Evolutionary conservation across 2,888 invertebrate species (phyloP).

Genomic region (Cephonodes hylas): DNA sequence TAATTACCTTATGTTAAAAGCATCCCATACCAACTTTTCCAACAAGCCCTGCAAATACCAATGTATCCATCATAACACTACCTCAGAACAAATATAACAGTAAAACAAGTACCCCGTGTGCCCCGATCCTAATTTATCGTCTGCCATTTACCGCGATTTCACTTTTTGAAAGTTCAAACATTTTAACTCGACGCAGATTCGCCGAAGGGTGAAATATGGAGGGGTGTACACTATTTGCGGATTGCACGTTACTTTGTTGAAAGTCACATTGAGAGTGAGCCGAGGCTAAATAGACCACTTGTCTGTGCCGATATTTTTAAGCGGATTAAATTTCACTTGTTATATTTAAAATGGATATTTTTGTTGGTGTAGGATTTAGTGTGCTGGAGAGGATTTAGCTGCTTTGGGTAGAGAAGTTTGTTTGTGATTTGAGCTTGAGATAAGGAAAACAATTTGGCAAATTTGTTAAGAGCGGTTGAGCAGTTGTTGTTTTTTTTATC

Average conservation of each 20-base stretch:
- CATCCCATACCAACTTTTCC: no score
- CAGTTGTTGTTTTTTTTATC: no score
- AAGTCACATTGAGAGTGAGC: conserved; percentile 42
- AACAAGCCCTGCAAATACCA: no score
- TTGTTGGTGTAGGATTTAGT: background rate
- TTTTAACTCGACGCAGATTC: conserved; percentile 50
- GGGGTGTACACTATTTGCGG: conserved; percentile 59
- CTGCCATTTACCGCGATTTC: conserved; percentile 31
- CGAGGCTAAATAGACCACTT: conserved; percentile 49
- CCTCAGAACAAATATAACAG: no score
- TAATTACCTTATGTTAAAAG: no score
- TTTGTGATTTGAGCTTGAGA: no score
- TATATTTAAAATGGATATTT: background rate
- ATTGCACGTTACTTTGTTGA: conserved; percentile 59
- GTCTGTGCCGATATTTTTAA: conserved; percentile 33
- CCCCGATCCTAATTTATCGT: conserved; percentile 11
- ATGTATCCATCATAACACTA: no score
- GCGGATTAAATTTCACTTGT: conserved; percentile 25
- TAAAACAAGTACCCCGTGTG: background rate
- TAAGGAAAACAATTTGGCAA: no score
- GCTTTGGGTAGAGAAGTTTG: no score
- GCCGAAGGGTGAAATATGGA: conserved; percentile 70
- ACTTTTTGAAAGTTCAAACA: conserved; percentile 59
- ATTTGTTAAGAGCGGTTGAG: no score
- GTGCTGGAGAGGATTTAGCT: background rate